These are phyloP conservation scores for Gymnarchus niloticus DNA, from an alignment of 2,113 vertebrate species.

Conservation along the genomic window DNA sequence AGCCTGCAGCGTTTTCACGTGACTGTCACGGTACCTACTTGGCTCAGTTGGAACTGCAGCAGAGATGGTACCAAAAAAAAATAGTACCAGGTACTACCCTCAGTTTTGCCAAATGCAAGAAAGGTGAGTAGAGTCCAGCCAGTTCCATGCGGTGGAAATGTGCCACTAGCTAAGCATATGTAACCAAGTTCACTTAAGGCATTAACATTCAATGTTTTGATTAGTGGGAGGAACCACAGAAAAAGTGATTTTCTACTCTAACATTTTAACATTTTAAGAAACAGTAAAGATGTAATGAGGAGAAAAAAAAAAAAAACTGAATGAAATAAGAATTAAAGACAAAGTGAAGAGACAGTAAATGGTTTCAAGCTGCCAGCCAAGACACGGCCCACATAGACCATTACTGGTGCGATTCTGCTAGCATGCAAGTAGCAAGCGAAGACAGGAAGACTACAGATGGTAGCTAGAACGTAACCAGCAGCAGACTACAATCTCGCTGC, in stretches of 20 bases:
- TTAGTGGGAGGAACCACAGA: background rate
- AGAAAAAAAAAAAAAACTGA: background rate
- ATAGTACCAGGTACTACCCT: no score
- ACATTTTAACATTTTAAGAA: background rate
- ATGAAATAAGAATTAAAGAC: background rate
- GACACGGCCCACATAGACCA: background rate
- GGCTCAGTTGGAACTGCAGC: no score
- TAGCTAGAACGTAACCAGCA: background rate
- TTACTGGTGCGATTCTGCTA: background rate
- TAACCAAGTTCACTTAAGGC: background rate
- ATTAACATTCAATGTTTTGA: background rate
- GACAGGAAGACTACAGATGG: background rate
- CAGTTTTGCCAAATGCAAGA: no score
- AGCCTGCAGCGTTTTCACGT: no score
- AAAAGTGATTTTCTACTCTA: background rate
- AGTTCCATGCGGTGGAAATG: no score
- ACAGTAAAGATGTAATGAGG: background rate
- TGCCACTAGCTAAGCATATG: background rate
- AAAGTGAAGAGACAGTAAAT: background rate
- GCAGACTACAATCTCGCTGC: background rate
- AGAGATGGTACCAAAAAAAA: no score
- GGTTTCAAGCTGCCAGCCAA: background rate
- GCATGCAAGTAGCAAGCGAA: background rate
- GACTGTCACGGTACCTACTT: no score
- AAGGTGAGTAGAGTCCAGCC: no score